Evolutionary conservation across 92 coral and sea anemone species (phyloP).

Genomic region (Chrysogorgia sp.): DNA sequence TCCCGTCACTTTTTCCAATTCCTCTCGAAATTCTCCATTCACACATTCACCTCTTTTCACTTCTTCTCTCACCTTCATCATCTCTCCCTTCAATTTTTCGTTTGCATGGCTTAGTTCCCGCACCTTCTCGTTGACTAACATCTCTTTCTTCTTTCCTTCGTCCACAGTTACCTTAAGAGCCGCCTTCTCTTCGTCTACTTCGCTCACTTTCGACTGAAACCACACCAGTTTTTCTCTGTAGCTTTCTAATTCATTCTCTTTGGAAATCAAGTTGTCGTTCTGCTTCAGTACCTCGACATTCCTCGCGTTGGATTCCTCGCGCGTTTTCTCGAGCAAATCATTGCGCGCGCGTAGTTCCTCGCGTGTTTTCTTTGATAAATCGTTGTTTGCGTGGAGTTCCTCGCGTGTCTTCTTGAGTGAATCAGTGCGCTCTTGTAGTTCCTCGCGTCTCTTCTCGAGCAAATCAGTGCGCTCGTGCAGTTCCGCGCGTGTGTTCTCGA

Average conservation of each 20-base stretch:
- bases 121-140: not conserved
- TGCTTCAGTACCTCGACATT: not conserved
- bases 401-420: not conserved
- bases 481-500: not conserved
- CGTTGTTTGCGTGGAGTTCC: not conserved
- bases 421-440: slow-evolving; percentile 2
- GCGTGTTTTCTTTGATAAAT: not conserved
- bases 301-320: not conserved
- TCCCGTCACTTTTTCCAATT: slow-evolving; percentile 9
- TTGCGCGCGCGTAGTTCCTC: not conserved
- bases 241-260: not conserved
- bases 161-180: not conserved
- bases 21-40: not conserved
- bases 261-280: not conserved
- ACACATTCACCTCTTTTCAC: not conserved
- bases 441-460: not conserved
- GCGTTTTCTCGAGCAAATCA: not conserved
- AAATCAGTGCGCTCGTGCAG: not conserved
- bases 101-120: not conserved
- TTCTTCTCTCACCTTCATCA: not conserved
- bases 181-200: not conserved
- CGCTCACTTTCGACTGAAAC: not conserved
- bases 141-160: not conserved
- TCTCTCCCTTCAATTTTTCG: not conserved
- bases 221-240: not conserved